Evolutionary conservation across 2,888 invertebrate species (phyloP).

Genomic region (Pegoplata infirma): DNA sequence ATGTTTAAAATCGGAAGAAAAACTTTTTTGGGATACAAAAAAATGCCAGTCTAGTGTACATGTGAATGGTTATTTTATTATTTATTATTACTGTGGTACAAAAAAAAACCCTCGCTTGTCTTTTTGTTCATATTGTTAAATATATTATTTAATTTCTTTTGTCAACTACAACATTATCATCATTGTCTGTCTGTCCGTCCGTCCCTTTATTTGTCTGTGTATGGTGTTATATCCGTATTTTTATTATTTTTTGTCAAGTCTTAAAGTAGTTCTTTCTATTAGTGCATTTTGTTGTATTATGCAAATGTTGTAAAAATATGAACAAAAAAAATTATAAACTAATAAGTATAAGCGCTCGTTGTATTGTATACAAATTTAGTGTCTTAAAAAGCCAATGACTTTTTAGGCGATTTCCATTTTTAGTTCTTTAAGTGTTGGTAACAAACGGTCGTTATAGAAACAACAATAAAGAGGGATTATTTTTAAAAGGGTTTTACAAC

Average conservation of each 20-base stretch:
- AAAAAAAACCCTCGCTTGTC: not conserved
- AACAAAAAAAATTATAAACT: too few relatives aligned
- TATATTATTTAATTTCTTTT: slow-evolving; percentile 3
- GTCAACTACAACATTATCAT: not conserved
- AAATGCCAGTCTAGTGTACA: too few relatives aligned
- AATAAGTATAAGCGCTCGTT: not conserved
- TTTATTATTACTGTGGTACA: slow-evolving; percentile 1
- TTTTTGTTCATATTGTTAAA: not conserved
- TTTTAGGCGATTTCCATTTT: slow-evolving; percentile 50
- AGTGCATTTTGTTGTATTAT: slow-evolving; percentile 46
- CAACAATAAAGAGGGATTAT: slow-evolving; percentile 29
- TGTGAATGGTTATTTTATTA: not conserved
- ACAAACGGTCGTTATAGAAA: slow-evolving; percentile 48
- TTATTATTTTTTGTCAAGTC: slow-evolving; percentile 12
- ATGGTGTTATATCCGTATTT: slow-evolving; percentile 57
- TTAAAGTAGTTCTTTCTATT: slow-evolving; percentile 38
- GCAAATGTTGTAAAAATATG: slow-evolving; percentile 56
- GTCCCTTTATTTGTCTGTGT: slow-evolving; percentile 2
- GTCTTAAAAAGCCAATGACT: slow-evolving; percentile 59
- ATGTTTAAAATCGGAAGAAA: too few relatives aligned
- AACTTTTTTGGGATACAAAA: too few relatives aligned
- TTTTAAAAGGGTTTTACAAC: too few relatives aligned
- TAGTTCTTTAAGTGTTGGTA: slow-evolving; percentile 30
- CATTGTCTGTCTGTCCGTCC: slow-evolving; percentile 1
- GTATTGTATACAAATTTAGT: not conserved